Percentiles rank a stretch among this genome's conserved stretches.
Conservation (phyloP, 1,140 invertebrate species). For the Drosophila kohkoa region DNA sequence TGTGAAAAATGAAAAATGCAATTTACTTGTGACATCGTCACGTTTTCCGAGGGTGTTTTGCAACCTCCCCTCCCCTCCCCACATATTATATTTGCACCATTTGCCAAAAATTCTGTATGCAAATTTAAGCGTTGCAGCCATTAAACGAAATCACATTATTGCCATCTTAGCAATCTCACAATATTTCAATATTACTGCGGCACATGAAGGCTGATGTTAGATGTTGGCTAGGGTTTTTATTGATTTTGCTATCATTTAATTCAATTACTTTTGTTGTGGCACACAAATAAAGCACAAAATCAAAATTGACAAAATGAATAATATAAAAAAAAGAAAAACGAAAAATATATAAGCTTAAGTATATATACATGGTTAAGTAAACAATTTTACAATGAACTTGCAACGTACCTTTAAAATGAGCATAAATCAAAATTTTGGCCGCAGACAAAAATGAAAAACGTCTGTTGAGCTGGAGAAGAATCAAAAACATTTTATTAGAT, state of each 20-base stretch:
- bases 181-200: conserved; percentile 7
- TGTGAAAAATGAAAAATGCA: conserved; percentile 78
- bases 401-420: conserved; percentile 80
- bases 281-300: conserved; percentile 66
- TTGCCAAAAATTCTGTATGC: conserved; percentile 56
- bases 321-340: conserved; percentile 26
- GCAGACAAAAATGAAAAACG: conserved; percentile 18
- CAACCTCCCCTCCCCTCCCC: too few species aligned
- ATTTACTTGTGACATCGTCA: conserved; percentile 53
- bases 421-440: conserved; percentile 84
- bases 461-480: conserved; percentile 51
- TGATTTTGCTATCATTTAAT: conserved; percentile 35
- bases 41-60: conserved; percentile 59
- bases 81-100: conserved; percentile 13
- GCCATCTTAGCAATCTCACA: conserved; percentile 17
- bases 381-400: conserved; percentile 77
- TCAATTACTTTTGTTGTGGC: conserved; percentile 32
- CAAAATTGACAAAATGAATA: conserved; percentile 50
- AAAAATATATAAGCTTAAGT: conserved; percentile 28
- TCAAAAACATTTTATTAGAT: conserved; percentile 72
- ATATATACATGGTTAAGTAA: conserved; percentile 50
- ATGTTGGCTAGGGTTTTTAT: conserved; percentile 11
- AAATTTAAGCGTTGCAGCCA: conserved; percentile 54
- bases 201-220: conserved; percentile 8
- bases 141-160: conserved; percentile 56